Evolutionary conservation across 1,140 invertebrate genomes (phyloP), one percentile per base, ranked within the genome.

Genomic region (Penaeus vannamei): DNA sequence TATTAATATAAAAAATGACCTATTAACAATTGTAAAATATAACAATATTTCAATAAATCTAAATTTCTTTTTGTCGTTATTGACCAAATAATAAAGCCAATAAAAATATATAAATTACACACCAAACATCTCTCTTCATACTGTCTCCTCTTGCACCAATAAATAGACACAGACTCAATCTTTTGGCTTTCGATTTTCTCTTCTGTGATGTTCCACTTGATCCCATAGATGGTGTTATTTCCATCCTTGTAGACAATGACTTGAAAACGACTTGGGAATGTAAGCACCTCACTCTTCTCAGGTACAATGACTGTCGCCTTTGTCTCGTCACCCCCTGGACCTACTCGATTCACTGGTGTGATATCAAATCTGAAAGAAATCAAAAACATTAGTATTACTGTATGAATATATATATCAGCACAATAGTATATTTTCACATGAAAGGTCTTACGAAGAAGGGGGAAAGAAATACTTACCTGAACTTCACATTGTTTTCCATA

Each of bases 61-160:
- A 42, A 42, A 4, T 42, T 42, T 42, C 36, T 42, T 42, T 4
- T 42, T 42, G 36, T 42, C 0, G 36, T 42, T 42, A 42, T 5
- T 42, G 36, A 76, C 5, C 8, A 20, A 36, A 2, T 36, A 36
- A 5, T 10, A n/a, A 72, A n/a, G n/a, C 1, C 2, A 14, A 76
- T 29, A 76, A 7, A 76, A 14, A 76, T 19, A 29, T 76, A 76
- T 7, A 26, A n/a, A 29, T 19, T 20, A 66, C 85, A 32, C 20
- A 87, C 85, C 85, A 66, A 42, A 69, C 85, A 87, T 20, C 79
- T 60, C 20, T 81, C 62, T 69, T 87, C 85, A 82, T 87, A 87
- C 29, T 87, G 62, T 20, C 32, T 69, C 42, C 81, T 80, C 53
- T 87, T 87, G 61, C 85, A 87, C 85, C 85, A 87, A 12, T 87